phyloP scores from a whole-genome alignment of 2,888 invertebrate genomes.

The Mylabris sibirica region DNA sequence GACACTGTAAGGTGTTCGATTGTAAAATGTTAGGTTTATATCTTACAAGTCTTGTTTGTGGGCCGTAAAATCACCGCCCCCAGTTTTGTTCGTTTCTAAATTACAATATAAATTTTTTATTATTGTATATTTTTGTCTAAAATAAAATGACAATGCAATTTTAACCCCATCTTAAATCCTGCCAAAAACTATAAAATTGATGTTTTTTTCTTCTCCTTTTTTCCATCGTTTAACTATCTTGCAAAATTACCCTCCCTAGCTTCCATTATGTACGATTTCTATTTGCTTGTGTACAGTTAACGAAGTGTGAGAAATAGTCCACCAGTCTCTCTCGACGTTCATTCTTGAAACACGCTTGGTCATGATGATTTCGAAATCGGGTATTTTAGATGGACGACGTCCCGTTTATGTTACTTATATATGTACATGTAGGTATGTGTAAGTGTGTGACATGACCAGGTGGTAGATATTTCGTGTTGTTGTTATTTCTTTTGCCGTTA shows the following conservation, averaged over 20 bases:
- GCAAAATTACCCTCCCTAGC: conserved; percentile 42
- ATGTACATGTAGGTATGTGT: too few relatives aligned
- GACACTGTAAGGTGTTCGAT: conserved; percentile 45
- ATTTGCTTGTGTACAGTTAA: conserved; percentile 56
- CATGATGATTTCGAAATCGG: conserved; percentile 32
- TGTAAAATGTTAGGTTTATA: conserved; percentile 49
- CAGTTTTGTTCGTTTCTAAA: conserved; percentile 2
- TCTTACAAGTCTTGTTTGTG: conserved; percentile 44
- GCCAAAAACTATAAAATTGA: conserved; percentile 21
- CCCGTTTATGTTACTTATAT: neutral
- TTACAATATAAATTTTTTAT: conserved; percentile 10
- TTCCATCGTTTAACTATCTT: conserved; percentile 36
- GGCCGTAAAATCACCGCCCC: conserved; percentile 36
- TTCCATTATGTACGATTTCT: conserved; percentile 52
- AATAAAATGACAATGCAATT: conserved; percentile 28
- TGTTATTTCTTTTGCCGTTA: conserved; percentile 9
- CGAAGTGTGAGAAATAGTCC: conserved; percentile 58
- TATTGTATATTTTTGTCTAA: conserved; percentile 3
- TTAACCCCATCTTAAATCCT: conserved; percentile 28
- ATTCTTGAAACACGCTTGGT: conserved; percentile 30
- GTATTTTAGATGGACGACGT: conserved; percentile 24
- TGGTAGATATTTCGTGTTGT: conserved; percentile 21
- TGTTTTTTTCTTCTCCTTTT: conserved; percentile 12
- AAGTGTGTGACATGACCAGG: conserved; percentile 29
- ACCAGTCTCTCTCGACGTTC: conserved; percentile 42